Base-by-base conservation (phyloP, 2,113 vertebrate genomes). In the Enhydra lutris region DNA sequence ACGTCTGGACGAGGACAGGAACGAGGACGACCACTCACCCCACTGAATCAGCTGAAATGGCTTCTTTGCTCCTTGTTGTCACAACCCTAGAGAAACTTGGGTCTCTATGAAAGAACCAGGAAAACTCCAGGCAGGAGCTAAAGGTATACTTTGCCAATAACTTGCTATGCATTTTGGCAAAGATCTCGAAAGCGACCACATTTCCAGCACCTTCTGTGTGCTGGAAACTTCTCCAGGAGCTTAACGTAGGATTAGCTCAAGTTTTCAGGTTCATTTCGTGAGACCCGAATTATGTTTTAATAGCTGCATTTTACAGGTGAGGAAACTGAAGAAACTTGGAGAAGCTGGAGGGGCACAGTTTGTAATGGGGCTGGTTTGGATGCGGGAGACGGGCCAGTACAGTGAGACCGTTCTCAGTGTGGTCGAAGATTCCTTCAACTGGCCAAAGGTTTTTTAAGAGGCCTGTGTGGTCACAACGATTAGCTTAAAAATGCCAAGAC, bases 341-440 rank as follows among this genome's bases (percentile, higher is more conserved):
- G 86, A 89, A 59, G 29, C 13, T 23, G 45, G 74, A 26, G 36
- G 24, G 55, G 21, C 15, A 79, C 14, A 23, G 3, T 63, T 69
- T 59, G 9, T 85, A n/a, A 76, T 50, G 10, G 24, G 6, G 31
- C 1, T 8, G 15, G 15, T 23, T 0, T 34, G 63, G 18, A 39
- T 52, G 18, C 9, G 34, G 71, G 14, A 78, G 21, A 15, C 6
- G 0, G 0, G 21, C 78, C 65, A 55, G 61, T 2, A 1, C 3
- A 52, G 11, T 9, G 26, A 23, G n/a, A 3, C 3, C 3, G 18
- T 73, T 36, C 63, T 92, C 31, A 65, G 50, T 36, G 15, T 39
- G 29, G 6, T 59, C 14, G 17, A 7, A 13, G 26, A 69, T 21
- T 17, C 23, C 3, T 18, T 34, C n/a, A 3, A 4, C 10, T 10